Evolutionary conservation across 2,113 vertebrate species (phyloP).

Genomic region (Mandrillus leucophaeus): DNA sequence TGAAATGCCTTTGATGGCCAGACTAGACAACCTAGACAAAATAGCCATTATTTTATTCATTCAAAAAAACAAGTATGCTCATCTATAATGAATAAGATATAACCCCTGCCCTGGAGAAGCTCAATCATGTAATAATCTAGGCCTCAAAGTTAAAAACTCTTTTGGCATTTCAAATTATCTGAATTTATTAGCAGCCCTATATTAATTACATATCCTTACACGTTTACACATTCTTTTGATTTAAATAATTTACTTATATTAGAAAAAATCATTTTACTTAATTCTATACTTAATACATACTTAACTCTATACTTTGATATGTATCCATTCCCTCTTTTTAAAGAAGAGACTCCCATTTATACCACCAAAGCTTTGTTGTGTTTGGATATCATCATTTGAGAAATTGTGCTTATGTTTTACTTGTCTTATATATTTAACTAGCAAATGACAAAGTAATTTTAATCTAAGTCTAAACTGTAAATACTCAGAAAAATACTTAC

Average conservation of each 20-base stretch:
- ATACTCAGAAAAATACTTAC: not conserved
- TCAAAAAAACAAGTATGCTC: not conserved
- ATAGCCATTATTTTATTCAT: not conserved
- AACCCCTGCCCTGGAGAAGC: not conserved
- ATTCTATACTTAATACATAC: not conserved
- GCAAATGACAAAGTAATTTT: slow-evolving; percentile 37
- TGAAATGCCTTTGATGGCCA: slow-evolving; percentile 32
- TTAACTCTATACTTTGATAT: slow-evolving; percentile 24
- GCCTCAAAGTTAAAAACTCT: not conserved
- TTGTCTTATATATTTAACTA: not conserved
- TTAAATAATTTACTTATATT: slow-evolving; percentile 24
- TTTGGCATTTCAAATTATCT: not conserved
- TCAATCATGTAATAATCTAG: not conserved
- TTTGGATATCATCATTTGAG: not conserved
- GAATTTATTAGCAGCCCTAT: not conserved
- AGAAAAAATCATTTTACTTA: not conserved
- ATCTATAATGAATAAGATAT: not conserved
- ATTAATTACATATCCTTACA: slow-evolving; percentile 16
- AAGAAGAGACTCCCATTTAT: not conserved
- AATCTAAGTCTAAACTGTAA: not conserved
- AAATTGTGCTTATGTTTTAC: not conserved
- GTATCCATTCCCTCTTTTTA: not conserved
- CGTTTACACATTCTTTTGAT: not conserved
- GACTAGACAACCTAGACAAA: not conserved
- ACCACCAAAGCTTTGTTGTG: not conserved